These are phyloP conservation scores for Bradypodion ventrale DNA, from an alignment of 2,797 vertebrate genomes.

Conservation along the genomic window DNA sequence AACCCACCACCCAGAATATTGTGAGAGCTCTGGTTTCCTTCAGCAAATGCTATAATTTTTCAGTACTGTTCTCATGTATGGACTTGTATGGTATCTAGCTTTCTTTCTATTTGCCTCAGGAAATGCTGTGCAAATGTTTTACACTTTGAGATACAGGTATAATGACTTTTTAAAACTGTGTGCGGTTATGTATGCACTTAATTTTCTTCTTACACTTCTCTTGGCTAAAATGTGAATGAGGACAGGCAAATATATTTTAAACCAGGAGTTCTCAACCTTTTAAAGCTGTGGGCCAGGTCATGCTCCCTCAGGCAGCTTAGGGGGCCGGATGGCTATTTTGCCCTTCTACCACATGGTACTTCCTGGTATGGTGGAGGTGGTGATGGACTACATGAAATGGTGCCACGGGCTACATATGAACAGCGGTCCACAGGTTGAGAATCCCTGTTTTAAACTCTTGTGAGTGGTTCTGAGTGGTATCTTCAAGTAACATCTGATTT, in stretches of 20 bases:
- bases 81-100: fast-evolving
- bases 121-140: neutral
- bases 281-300: too few species aligned
- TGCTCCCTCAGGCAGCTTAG: too few species aligned
- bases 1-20: neutral
- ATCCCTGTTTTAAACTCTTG: neutral
- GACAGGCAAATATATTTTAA: neutral
- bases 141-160: neutral
- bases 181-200: fast-evolving
- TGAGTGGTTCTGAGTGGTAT: neutral
- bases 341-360: too few species aligned
- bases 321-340: too few species aligned
- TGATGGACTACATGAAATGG: too few species aligned
- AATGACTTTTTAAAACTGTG: neutral
- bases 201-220: fast-evolving
- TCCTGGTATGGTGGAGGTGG: too few species aligned
- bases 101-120: fast-evolving
- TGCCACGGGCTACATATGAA: too few species aligned
- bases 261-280: too few species aligned
- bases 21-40: conserved; percentile 13
- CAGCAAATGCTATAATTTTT: fast-evolving
- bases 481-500: too few species aligned
- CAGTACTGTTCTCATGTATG: neutral
- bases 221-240: neutral
- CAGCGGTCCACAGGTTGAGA: too few species aligned